Evolutionary conservation across 2,888 invertebrate genomes (phyloP), one percentile per base, ranked within the genome.

Genomic region (Tigriopus californicus): DNA sequence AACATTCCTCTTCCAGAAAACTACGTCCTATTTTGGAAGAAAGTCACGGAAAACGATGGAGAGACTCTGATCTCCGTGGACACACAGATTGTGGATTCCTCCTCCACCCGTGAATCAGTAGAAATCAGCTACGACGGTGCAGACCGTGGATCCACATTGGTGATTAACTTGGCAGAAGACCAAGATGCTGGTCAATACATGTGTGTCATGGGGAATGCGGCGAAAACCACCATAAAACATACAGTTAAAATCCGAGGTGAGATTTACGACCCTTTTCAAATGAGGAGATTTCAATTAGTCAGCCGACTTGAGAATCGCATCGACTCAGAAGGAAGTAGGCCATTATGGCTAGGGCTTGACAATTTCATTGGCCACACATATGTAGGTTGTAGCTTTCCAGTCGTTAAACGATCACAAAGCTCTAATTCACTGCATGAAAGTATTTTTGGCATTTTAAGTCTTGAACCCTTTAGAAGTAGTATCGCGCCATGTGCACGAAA

Each of bases 171-270:
- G 41, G 56, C 56, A 1, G 56, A 56, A 46, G 56, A 56, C 12
- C 20, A 56, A 20, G 56, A 56, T 33, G 56, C 56, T 11, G 56
- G 56, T n/a, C 56, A 56, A 24, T 56, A 56, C 25, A 33, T 42
- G n/a, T 56, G 56, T 24, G 46, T 44, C 20, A 20, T 56, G n/a
- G 56, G 22, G 15, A 22, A 18, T 3, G 22, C 12, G n/a, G 33
- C 42, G 13, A n/a, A 44, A 18, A 44, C 42, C n/a, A n/a, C 42
- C 12, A 15, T 56, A 18, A 56, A 56, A 15, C 56, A 56, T 20
- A 56, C 56, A n/a, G 56, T 56, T 25, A 42, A 6, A 4, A 20
- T 56, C 11, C 42, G 42, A 22, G 56, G 56, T 56, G 33, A 33
- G 33, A 33, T 33, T 33, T 33, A 33, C 33, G 33, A 33, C 8